These are phyloP conservation scores for Siphonodentalium dalli DNA, from an alignment of 2,888 invertebrate species.

Conservation along the genomic window DNA sequence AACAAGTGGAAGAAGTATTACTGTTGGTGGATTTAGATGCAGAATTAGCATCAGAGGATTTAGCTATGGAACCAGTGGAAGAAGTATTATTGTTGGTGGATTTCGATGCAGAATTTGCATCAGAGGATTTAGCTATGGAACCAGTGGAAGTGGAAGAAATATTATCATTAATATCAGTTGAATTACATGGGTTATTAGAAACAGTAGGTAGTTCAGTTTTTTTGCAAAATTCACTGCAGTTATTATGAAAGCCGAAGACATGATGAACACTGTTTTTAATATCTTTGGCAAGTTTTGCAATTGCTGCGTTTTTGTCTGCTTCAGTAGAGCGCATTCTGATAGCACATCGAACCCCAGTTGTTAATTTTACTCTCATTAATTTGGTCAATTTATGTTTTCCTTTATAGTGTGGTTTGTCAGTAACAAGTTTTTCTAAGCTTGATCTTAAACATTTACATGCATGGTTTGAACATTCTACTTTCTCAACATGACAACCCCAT, in stretches of 20 bases:
- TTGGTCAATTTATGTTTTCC: conserved; percentile 12
- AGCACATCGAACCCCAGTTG: conserved; percentile 25
- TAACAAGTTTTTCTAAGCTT: conserved; percentile 13
- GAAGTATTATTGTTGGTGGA: too few relatives aligned
- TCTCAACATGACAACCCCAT: conserved; percentile 12
- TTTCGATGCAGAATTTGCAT: too few relatives aligned
- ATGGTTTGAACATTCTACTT: conserved; percentile 21
- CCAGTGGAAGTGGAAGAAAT: too few relatives aligned
- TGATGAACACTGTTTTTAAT: conserved; percentile 25
- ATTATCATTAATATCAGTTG: too few relatives aligned
- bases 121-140: too few relatives aligned
- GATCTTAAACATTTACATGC: conserved; percentile 16
- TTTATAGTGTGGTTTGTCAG: conserved; percentile 8
- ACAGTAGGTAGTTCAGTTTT: not conserved
- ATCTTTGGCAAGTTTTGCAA: conserved; percentile 15
- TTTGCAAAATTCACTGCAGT: conserved; percentile 22
- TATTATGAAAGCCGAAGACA: conserved; percentile 22
- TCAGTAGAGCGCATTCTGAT: conserved; percentile 18
- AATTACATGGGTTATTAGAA: too few relatives aligned
- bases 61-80: too few relatives aligned
- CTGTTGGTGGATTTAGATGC: too few relatives aligned
- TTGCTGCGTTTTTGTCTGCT: not conserved
- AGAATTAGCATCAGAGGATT: too few relatives aligned
- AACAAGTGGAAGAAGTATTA: too few relatives aligned
- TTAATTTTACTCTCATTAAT: conserved; percentile 5